Evolutionary conservation across 2,888 invertebrate genomes (phyloP).

Genomic region (Pogonocherus hispidulus): DNA sequence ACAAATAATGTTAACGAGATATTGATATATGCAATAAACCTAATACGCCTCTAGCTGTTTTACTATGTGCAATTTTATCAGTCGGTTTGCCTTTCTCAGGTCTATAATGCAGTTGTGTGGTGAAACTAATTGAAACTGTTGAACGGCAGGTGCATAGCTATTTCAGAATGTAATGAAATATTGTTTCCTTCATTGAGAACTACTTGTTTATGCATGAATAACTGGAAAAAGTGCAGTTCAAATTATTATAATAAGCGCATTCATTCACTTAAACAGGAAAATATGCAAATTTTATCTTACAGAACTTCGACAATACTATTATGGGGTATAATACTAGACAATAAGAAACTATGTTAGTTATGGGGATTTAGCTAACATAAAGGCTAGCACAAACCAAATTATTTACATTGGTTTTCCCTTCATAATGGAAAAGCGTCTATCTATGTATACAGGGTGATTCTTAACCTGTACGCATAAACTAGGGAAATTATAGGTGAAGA

Average conservation of each 20-base stretch:
- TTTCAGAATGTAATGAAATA: conserved; percentile 2
- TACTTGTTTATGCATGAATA: conserved; percentile 1
- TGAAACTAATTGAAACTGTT: conserved; percentile 10
- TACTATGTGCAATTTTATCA: background rate
- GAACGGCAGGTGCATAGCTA: background rate
- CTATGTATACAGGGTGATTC: too few relatives aligned
- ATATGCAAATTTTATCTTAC: too few relatives aligned
- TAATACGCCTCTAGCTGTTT: background rate
- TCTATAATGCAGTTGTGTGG: background rate
- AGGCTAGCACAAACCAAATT: too few relatives aligned
- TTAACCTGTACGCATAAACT: too few relatives aligned
- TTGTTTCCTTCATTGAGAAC: background rate
- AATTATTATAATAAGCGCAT: background rate
- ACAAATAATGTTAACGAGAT: conserved; percentile 1
- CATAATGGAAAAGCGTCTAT: too few relatives aligned
- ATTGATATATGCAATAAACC: conserved; percentile 4
- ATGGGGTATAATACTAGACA: too few relatives aligned
- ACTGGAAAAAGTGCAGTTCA: background rate
- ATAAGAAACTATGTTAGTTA: too few relatives aligned
- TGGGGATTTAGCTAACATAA: too few relatives aligned
- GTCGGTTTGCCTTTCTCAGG: background rate
- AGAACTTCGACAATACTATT: too few relatives aligned
- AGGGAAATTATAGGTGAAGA: too few relatives aligned
- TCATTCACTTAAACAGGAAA: too few relatives aligned
- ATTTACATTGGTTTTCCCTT: too few relatives aligned